A percentile compares a stretch with the other conserved stretches of the same genome.
Evolutionary conservation across 2,888 invertebrate species (phyloP).

Genomic region (Coecobrya sp.): DNA sequence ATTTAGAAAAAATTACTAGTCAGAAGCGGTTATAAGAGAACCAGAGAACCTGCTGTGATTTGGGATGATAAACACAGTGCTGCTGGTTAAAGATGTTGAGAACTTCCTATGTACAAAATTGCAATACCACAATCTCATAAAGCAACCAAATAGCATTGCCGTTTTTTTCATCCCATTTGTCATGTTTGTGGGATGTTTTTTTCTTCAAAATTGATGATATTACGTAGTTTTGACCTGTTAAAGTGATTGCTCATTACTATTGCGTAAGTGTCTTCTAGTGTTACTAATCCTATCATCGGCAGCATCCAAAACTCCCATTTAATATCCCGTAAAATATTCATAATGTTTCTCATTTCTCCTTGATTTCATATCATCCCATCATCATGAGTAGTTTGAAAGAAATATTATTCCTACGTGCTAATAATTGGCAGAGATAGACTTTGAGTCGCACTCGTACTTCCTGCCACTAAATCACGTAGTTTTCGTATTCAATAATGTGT

Average conservation of each 20-base stretch:
- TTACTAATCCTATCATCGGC: neutral
- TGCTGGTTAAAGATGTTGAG: neutral
- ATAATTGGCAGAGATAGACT: slow-evolving; percentile 39
- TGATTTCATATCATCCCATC: slow-evolving; percentile 23
- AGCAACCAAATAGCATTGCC: neutral
- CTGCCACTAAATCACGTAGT: slow-evolving; percentile 1
- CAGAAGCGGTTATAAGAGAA: too few relatives aligned
- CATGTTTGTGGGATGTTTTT: slow-evolving; percentile 8
- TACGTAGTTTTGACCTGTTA: neutral
- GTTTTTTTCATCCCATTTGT: slow-evolving; percentile 37
- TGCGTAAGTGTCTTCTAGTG: neutral
- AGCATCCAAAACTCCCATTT: neutral
- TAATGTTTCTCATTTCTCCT: slow-evolving; percentile 7
- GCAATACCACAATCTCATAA: too few relatives aligned
- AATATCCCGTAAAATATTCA: neutral
- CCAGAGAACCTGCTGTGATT: slow-evolving; percentile 9
- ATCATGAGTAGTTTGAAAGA: slow-evolving; percentile 30
- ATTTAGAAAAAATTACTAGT: too few relatives aligned
- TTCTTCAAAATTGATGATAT: slow-evolving; percentile 1
- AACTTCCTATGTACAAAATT: neutral
- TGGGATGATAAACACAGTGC: neutral
- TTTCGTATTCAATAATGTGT: neutral
- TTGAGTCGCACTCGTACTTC: slow-evolving; percentile 20
- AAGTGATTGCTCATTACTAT: slow-evolving; percentile 20
- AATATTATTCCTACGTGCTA: slow-evolving; percentile 14